Evolutionary conservation across 2,888 invertebrate species (phyloP).

Genomic region (Lasioglossum morio): DNA sequence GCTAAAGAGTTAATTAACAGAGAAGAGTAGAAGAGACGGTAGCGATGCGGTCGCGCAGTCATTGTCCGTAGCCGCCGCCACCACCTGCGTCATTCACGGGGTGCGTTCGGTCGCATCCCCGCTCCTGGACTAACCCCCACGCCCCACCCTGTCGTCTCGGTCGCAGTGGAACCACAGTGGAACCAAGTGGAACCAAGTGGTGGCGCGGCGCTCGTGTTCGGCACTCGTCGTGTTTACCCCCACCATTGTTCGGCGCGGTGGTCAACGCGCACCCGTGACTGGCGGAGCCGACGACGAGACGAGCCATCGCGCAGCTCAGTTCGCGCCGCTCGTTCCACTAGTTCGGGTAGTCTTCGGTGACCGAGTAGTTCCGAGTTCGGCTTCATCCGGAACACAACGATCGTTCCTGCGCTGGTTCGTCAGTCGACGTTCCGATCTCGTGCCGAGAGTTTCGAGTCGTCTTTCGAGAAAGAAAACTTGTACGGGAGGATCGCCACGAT

Average conservation of each 20-base stretch:
- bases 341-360: constrained; percentile 62
- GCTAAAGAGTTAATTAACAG: constrained; percentile 43
- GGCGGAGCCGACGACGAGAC: constrained; percentile 52
- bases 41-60: constrained; percentile 50
- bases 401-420: not conserved
- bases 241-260: constrained; percentile 38
- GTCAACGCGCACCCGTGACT: constrained; percentile 61
- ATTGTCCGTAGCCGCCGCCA: constrained; percentile 53
- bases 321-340: constrained; percentile 76
- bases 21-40: constrained; percentile 23
- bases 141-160: constrained; percentile 27
- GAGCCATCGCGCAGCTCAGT: constrained; percentile 77
- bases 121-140: constrained; percentile 48
- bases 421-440: constrained; percentile 14
- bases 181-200: constrained; percentile 28
- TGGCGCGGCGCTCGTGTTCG: not conserved
- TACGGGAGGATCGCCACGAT: constrained; percentile 9
- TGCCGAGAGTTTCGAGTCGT: constrained; percentile 13
- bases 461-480: constrained; percentile 4
- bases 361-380: constrained; percentile 24
- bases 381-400: constrained; percentile 25
- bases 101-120: constrained; percentile 56
- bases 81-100: constrained; percentile 71
- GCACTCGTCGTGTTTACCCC: constrained; percentile 12
- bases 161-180: not conserved